Evolutionary conservation across 2,797 vertebrate species (phyloP).

Genomic region (Myoxocephalus aenaeus): DNA sequence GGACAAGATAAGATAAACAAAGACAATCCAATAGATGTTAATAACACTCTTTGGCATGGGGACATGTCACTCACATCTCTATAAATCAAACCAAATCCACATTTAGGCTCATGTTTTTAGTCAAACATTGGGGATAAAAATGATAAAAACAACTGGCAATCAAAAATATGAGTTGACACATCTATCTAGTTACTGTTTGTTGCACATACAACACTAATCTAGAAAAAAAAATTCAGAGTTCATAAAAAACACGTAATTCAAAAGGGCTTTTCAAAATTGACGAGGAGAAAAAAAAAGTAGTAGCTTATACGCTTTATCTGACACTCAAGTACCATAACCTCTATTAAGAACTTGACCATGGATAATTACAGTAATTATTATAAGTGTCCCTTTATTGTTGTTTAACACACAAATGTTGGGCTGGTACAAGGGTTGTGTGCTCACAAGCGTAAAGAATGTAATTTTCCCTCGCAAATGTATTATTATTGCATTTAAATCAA

Average conservation of each 20-base stretch:
- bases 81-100: slow-evolving; percentile 30
- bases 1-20: slow-evolving; percentile 19
- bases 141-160: slow-evolving; percentile 3
- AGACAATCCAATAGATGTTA: slow-evolving; percentile 54
- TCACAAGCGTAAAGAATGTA: slow-evolving; percentile 62
- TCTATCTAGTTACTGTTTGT: slow-evolving; percentile 11
- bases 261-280: slow-evolving; percentile 47
- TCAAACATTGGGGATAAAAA: slow-evolving; percentile 22
- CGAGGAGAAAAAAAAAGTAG: slow-evolving; percentile 10
- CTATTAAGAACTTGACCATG: slow-evolving; percentile 47
- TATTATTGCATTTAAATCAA: slow-evolving; percentile 59
- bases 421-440: slow-evolving; percentile 77
- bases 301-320: slow-evolving; percentile 35
- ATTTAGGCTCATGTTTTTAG: slow-evolving; percentile 29
- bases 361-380: slow-evolving; percentile 33
- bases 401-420: slow-evolving; percentile 23
- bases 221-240: slow-evolving; percentile 33
- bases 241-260: slow-evolving; percentile 46
- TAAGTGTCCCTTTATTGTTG: slow-evolving; percentile 52
- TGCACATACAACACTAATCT: slow-evolving; percentile 26
- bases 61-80: slow-evolving; percentile 58
- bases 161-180: slow-evolving; percentile 3
- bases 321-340: slow-evolving; percentile 38
- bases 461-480: slow-evolving; percentile 35
- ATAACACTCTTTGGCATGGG: slow-evolving; percentile 83